These are phyloP conservation scores for Yponomeuta plumbellus DNA, from an alignment of 2,888 invertebrate species.

Conservation along the genomic window DNA sequence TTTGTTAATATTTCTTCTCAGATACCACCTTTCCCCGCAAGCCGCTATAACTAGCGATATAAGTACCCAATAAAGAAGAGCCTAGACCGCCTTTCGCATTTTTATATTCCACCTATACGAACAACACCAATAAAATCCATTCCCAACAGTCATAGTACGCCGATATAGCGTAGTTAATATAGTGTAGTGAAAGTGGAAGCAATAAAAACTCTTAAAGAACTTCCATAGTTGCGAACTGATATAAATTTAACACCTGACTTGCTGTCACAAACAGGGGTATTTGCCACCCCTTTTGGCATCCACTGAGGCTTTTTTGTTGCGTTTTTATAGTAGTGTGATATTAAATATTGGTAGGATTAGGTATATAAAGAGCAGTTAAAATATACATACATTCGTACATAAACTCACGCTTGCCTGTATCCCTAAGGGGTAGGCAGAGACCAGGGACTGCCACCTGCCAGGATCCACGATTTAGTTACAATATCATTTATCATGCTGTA, in stretches of 20 bases:
- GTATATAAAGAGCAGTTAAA: no score
- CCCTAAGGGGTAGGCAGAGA: no score
- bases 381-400: no score
- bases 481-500: no score
- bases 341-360: background rate
- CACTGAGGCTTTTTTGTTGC: background rate
- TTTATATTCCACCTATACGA: background rate
- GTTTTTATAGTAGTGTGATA: background rate
- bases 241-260: conserved; percentile 63
- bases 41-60: background rate
- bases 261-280: conserved; percentile 19
- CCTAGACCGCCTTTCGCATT: background rate
- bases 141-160: conserved; percentile 35
- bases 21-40: background rate
- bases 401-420: no score
- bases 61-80: background rate
- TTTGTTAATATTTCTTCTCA: no score
- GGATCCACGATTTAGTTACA: no score
- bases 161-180: background rate
- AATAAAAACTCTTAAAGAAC: conserved; percentile 43
- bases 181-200: conserved; percentile 19
- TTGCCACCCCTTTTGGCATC: background rate
- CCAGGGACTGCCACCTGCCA: no score
- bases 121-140: conserved; percentile 2
- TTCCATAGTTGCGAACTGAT: conserved; percentile 35